Evolutionary conservation across 2,888 invertebrate species (phyloP).

Genomic region (Gymnoscelis rufifasciata): DNA sequence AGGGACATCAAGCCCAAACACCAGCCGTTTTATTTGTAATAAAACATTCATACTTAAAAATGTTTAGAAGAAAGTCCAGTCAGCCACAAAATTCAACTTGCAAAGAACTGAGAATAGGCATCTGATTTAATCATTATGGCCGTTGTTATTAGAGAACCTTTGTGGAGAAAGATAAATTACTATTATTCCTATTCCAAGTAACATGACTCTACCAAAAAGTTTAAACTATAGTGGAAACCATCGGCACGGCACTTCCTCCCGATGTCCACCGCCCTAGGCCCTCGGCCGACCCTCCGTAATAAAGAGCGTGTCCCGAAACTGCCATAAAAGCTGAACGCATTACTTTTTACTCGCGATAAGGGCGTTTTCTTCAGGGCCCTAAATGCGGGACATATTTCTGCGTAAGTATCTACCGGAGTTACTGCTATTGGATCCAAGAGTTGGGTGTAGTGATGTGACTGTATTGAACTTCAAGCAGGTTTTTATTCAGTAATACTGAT

Average conservation of each 20-base stretch:
- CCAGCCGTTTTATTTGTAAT: too few relatives aligned
- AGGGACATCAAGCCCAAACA: too few relatives aligned
- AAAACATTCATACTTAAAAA: too few relatives aligned
- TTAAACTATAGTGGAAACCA: not conserved
- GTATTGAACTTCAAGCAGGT: not conserved
- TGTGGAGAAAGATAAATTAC: too few relatives aligned
- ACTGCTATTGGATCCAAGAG: slow-evolving; percentile 20
- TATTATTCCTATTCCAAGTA: too few relatives aligned
- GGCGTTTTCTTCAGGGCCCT: slow-evolving; percentile 47
- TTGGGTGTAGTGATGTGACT: slow-evolving; percentile 12
- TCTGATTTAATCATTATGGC: too few relatives aligned
- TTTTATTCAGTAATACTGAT: not conserved
- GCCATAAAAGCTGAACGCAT: slow-evolving; percentile 76
- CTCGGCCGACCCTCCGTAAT: slow-evolving; percentile 71
- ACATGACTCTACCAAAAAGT: too few relatives aligned
- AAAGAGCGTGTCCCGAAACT: slow-evolving; percentile 77
- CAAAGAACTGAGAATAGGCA: too few relatives aligned
- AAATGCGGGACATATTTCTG: slow-evolving; percentile 50
- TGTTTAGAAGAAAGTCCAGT: too few relatives aligned
- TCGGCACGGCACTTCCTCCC: slow-evolving; percentile 20
- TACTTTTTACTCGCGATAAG: slow-evolving; percentile 78
- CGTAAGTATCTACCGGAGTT: slow-evolving; percentile 24
- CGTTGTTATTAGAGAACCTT: too few relatives aligned
- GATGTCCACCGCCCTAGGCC: slow-evolving; percentile 33
- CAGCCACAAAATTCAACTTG: too few relatives aligned